Percentiles rank a stretch among this genome's conserved stretches.
Conservation (phyloP, 2,888 invertebrate genomes). For the Caenorhabditis sp. region DNA sequence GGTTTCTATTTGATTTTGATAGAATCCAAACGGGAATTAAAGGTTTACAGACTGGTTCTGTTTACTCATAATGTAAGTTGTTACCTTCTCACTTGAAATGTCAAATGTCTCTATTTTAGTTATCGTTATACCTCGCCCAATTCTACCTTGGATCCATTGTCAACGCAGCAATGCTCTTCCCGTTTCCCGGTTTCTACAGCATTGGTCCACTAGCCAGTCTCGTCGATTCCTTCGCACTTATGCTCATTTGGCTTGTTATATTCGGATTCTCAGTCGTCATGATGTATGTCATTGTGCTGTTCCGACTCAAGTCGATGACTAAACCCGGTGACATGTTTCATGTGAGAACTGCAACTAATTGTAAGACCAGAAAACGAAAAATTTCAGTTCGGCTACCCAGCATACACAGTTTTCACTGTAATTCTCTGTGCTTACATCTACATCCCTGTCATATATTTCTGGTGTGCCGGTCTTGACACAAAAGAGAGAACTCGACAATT, state of each 20-base stretch:
- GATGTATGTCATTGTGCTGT: slow-evolving; percentile 8
- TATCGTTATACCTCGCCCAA: slow-evolving; percentile 31
- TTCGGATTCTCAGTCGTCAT: slow-evolving; percentile 2
- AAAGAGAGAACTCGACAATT: neutral
- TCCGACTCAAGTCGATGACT: neutral
- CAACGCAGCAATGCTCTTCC: slow-evolving; percentile 24
- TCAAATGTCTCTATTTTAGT: too few relatives aligned
- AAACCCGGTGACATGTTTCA: neutral
- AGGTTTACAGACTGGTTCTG: neutral
- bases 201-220: neutral
- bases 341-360: neutral
- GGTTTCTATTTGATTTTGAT: neutral
- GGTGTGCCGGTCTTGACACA: neutral
- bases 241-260: neutral
- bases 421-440: neutral
- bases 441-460: neutral
- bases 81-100: too few relatives aligned
- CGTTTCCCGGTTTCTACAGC: slow-evolving; percentile 34
- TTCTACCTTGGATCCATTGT: slow-evolving; percentile 29
- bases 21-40: neutral
- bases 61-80: neutral
- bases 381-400: neutral
- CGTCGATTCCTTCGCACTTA: neutral
- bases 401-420: neutral
- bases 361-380: too few relatives aligned